Percentiles rank a stretch among this genome's conserved stretches.
Conservation (phyloP, 2,797 vertebrate genomes). For the Gadopsis marmoratus region DNA sequence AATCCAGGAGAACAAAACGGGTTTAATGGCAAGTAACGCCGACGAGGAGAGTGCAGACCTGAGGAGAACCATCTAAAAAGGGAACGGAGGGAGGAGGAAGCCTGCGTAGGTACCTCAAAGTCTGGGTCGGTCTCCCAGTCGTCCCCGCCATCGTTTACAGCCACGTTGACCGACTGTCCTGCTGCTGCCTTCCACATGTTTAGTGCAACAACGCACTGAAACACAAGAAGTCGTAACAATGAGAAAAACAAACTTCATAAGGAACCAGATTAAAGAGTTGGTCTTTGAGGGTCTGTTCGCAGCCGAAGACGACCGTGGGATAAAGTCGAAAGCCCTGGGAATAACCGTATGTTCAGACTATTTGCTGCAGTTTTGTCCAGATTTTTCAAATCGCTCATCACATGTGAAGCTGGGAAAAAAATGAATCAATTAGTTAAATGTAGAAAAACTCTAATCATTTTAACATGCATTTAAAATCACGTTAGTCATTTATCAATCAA, state of each 20-base stretch:
- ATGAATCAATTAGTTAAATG: neutral
- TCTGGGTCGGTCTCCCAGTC: constrained; percentile 99
- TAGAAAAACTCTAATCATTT: neutral
- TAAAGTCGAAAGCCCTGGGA: neutral
- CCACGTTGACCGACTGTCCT: constrained; percentile 86
- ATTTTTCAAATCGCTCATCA: neutral
- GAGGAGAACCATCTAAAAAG: neutral
- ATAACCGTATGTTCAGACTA: neutral
- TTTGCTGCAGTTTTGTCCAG: neutral
- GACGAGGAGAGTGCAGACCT: neutral
- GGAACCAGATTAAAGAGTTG: neutral
- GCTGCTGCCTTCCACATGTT: constrained; percentile 97
- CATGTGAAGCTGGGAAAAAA: neutral
- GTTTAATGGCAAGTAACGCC: rapidly evolving
- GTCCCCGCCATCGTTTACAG: constrained; percentile 86
- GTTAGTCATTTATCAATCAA: neutral
- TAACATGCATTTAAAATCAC: no score
- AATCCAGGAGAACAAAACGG: constrained; percentile 19
- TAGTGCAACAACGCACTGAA: constrained; percentile 32
- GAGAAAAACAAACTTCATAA: neutral
- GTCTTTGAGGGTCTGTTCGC: neutral
- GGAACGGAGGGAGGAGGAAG: neutral
- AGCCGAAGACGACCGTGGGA: neutral
- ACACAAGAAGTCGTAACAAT: neutral
- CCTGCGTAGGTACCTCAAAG: constrained; percentile 88